Conservation (phyloP, 1,140 invertebrate genomes). For the Contarinia nasturtii region DNA sequence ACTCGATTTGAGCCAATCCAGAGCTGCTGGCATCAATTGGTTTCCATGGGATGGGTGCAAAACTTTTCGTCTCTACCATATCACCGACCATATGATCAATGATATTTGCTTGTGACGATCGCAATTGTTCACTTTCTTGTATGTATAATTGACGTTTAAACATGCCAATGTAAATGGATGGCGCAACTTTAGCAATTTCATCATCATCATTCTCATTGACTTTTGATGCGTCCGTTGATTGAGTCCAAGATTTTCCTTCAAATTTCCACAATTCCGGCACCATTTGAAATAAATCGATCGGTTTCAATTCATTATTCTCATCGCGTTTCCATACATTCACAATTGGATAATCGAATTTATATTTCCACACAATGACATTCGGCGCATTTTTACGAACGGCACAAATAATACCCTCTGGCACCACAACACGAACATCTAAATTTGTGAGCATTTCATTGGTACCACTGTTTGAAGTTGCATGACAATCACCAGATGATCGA, state of each 20-base stretch:
- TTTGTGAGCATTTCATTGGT: conserved; percentile 24
- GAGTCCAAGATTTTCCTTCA: background rate
- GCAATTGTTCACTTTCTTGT: conserved; percentile 39
- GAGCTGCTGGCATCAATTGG: conserved; percentile 32
- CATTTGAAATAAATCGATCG: conserved; percentile 55
- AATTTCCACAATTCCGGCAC: conserved; percentile 25
- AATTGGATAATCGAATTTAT: conserved; percentile 60
- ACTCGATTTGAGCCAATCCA: conserved; percentile 8
- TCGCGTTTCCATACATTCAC: conserved; percentile 63
- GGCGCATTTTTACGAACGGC: conserved; percentile 34
- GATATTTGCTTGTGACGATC: conserved; percentile 18
- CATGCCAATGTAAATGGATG: conserved; percentile 68
- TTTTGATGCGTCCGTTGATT: conserved; percentile 5
- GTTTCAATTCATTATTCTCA: conserved; percentile 33
- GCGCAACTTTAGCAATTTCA: conserved; percentile 15
- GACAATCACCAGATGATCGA: conserved; percentile 29
- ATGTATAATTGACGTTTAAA: conserved; percentile 63
- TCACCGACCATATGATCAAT: conserved; percentile 1
- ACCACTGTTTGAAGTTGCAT: conserved; percentile 18
- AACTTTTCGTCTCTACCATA: conserved; percentile 1
- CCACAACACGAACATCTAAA: conserved; percentile 38
- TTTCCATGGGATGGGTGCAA: conserved; percentile 44
- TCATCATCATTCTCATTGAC: conserved; percentile 4
- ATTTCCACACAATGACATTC: conserved; percentile 40
- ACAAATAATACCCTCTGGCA: conserved; percentile 58